These are phyloP conservation scores for Callithrix jacchus DNA, from an alignment of 2,113 vertebrate species.

Conservation along the genomic window DNA sequence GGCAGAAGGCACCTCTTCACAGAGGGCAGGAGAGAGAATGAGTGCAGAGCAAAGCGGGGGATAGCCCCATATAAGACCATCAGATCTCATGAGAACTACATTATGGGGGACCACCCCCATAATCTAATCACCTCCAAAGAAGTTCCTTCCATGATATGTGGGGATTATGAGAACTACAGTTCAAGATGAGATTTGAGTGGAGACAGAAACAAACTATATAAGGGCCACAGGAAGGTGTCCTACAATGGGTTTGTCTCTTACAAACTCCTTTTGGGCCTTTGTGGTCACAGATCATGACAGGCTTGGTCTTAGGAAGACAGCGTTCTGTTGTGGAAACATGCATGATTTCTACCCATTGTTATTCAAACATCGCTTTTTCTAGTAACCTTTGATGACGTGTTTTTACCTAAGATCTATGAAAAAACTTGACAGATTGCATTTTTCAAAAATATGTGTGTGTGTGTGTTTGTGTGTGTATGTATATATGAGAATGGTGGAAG, in stretches of 20 bases:
- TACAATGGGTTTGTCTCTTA: not conserved
- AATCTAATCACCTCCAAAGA: too few species aligned
- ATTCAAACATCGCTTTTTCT: not conserved
- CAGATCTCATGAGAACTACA: too few species aligned
- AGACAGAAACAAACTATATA: too few species aligned
- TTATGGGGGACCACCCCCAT: too few species aligned
- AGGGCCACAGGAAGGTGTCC: rapidly evolving
- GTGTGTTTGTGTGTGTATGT: not conserved
- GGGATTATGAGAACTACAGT: too few species aligned
- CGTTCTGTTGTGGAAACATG: not conserved
- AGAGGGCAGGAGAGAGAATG: too few species aligned
- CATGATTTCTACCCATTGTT: not conserved
- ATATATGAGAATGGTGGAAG: not conserved
- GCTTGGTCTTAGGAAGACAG: not conserved
- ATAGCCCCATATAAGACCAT: too few species aligned
- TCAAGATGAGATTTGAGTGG: too few species aligned
- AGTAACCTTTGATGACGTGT: not conserved
- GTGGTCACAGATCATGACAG: not conserved
- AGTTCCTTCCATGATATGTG: too few species aligned
- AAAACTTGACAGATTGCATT: not conserved
- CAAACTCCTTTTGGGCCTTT: not conserved
- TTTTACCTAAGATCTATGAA: not conserved
- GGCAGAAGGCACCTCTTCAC: too few species aligned
- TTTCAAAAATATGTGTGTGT: not conserved
- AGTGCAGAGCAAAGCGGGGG: too few species aligned